Base-by-base conservation (phyloP, 2,797 vertebrate species). In the Gouania willdenowi region DNA sequence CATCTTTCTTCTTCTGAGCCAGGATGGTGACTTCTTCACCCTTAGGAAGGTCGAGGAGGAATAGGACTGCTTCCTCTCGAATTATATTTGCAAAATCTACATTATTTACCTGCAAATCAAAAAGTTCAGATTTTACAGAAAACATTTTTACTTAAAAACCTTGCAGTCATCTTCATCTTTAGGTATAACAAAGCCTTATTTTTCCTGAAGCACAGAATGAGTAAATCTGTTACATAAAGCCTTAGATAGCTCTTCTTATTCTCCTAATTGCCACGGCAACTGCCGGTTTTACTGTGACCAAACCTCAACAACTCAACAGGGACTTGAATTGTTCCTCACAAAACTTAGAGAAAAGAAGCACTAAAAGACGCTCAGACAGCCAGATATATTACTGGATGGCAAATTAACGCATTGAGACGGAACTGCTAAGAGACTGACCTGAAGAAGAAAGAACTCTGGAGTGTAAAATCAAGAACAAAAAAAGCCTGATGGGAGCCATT, bases 21-120 rank as follows among this genome's bases (percentile, higher is more conserved):
- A 98, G 66, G 66, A 99, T 98, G 4, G 93, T 96, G 64, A 99
- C 97, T 75, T 99, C 97, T 81, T 99, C 95, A 3, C 97, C 96
- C 82, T 96, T 98, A 20, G 97, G 97, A 52, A 99, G 92, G 66
- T 99, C 97, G 16, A 99, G 90, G 10, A 99, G 86, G 80, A 98
- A 99, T 45, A 99, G 91, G 36, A 99, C 97, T 5, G 96, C 96
- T 79, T 99, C 96, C 75, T 98, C 97, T 61, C 97, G 89, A 65
- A 99, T 98, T 74, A 99, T 98, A 74, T 99, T 99, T 56, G 95
- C 96, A 88, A 98, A 99, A 84, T 99, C 97, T 25, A 98, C 94
- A 21, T 98, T 99, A 72, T 99, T 99, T 83, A 83, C 80, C 80
- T 83, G 54, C 1, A 78, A 63, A 48, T n/a, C n/a, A n/a, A n/a